Percentiles rank a stretch among this genome's conserved stretches.
phyloP scores from a whole-genome alignment of 1,140 invertebrate genomes.

The Branchinecta lindahli region DNA sequence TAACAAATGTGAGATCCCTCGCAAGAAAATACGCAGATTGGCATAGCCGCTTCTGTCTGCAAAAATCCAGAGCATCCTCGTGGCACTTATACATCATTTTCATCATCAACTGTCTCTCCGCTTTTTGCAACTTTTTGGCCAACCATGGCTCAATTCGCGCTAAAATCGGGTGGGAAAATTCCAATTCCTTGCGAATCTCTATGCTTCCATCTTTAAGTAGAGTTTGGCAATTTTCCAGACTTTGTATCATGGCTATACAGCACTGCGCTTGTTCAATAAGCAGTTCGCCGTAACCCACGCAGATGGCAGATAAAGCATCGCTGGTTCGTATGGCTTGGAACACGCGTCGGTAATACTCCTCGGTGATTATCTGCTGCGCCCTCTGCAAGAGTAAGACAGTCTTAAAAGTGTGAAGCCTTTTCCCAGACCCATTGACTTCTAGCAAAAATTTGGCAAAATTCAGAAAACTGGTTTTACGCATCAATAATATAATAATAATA shows the following conservation, averaged over 20 bases:
- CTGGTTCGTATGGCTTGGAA: neutral
- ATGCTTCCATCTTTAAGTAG: neutral
- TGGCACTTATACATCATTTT: slow-evolving; percentile 10
- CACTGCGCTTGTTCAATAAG: neutral
- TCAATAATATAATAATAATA: too few species aligned
- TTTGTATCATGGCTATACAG: neutral
- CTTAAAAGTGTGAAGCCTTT: too few species aligned
- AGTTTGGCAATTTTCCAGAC: neutral
- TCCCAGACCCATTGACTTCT: too few species aligned
- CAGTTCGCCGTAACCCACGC: neutral
- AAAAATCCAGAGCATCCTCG: neutral
- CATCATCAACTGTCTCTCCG: neutral
- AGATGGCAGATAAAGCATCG: neutral
- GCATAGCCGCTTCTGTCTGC: neutral
- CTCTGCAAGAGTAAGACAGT: neutral
- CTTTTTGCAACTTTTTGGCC: neutral
- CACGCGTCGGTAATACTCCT: neutral
- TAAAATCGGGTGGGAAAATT: neutral
- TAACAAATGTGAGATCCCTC: neutral
- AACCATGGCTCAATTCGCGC: neutral
- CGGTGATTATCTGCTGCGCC: neutral
- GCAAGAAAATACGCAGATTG: slow-evolving; percentile 5
- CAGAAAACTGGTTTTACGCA: too few species aligned
- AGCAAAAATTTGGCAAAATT: too few species aligned
- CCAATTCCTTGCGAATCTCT: neutral